These are phyloP conservation scores for Chaetogeoica ovagalla DNA, from an alignment of 2,888 invertebrate genomes.

Conservation along the genomic window DNA sequence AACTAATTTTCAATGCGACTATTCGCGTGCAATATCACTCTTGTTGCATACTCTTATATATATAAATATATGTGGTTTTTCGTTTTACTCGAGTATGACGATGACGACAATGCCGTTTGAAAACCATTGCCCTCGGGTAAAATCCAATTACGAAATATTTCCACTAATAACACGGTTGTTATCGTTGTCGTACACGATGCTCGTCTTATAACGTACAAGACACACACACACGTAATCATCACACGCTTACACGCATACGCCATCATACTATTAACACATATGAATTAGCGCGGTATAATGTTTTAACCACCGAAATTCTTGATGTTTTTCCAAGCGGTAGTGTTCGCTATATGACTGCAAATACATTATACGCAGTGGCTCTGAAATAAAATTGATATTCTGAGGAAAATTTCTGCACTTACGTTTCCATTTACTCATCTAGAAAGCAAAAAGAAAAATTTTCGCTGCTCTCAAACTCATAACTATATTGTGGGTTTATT, in stretches of 20 bases:
- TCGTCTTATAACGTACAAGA: not conserved
- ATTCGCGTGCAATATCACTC: not conserved
- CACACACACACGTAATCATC: not conserved
- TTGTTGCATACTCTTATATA: too few relatives aligned
- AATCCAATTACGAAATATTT: conserved; percentile 30
- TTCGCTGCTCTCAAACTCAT: too few relatives aligned
- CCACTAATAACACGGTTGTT: not conserved
- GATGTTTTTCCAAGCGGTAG: not conserved
- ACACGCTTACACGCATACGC: not conserved
- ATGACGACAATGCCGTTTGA: not conserved
- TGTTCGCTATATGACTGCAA: not conserved
- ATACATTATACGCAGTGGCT: too few relatives aligned
- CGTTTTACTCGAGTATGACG: not conserved
- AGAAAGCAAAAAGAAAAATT: too few relatives aligned
- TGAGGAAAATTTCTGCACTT: too few relatives aligned
- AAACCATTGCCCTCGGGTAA: not conserved
- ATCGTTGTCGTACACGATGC: not conserved
- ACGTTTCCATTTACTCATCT: too few relatives aligned
- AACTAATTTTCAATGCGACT: too few relatives aligned
- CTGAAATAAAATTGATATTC: too few relatives aligned
- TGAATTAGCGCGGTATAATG: not conserved
- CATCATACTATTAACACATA: not conserved
- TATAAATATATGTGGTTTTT: not conserved
- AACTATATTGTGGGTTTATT: too few relatives aligned
- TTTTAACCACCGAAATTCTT: not conserved